A percentile compares a stretch with the other conserved stretches of the same genome.
Conservation (phyloP, 2,113 vertebrate species). For the Grammomys surdaster region DNA sequence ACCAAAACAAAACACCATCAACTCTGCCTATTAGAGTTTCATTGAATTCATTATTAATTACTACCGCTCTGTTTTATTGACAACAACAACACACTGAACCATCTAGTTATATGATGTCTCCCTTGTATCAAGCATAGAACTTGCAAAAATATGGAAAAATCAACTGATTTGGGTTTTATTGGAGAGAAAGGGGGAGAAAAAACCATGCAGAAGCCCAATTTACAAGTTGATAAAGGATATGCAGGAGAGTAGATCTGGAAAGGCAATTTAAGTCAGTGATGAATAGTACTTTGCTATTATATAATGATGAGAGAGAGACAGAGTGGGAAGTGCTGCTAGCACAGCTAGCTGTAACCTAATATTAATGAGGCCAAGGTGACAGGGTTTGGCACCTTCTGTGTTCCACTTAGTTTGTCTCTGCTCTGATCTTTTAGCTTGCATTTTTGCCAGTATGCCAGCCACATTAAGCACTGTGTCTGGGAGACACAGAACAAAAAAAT, state of each 20-base stretch:
- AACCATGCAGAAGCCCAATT: conserved; percentile 5
- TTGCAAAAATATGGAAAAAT: not conserved
- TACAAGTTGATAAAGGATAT: conserved; percentile 29
- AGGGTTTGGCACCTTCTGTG: not conserved
- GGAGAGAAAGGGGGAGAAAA: not conserved
- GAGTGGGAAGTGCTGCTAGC: conserved; percentile 1
- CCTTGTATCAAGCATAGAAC: not conserved
- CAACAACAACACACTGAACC: not conserved
- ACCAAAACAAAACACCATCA: conserved; percentile 35
- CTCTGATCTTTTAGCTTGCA: not conserved
- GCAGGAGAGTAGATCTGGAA: conserved; percentile 52
- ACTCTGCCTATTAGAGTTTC: not conserved
- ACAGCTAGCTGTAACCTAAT: conserved; percentile 66
- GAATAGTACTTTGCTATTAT: conserved; percentile 60
- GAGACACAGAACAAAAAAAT: conserved; percentile 1
- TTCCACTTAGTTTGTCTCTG: conserved; percentile 1
- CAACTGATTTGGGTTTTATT: not conserved
- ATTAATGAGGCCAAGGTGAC: conserved; percentile 73
- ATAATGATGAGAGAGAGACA: conserved; percentile 20
- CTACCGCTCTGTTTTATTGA: not conserved
- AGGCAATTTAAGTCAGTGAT: conserved; percentile 52
- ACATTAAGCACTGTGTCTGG: not conserved
- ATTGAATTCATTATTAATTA: not conserved
- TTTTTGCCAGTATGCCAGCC: not conserved
- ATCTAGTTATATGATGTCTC: not conserved